phyloP scores from a whole-genome alignment of 2,888 invertebrate species.

The Cactoblastis cactorum region DNA sequence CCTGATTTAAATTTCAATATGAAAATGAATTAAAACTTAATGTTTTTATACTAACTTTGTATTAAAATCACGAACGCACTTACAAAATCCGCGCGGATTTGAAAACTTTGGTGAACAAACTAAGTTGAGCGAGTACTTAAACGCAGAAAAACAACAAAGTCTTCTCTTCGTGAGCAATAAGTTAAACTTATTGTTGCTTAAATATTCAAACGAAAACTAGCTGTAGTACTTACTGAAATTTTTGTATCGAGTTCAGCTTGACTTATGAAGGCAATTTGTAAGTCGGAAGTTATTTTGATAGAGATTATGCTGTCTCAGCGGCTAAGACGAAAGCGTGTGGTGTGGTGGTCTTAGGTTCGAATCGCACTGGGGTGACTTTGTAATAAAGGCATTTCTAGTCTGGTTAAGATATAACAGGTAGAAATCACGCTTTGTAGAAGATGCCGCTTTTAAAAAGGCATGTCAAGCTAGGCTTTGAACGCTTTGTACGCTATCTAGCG shows the following conservation, averaged over 20 bases:
- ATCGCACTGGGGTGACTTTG: too few relatives aligned
- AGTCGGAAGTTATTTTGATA: too few relatives aligned
- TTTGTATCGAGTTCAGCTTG: neutral
- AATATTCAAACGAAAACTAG: neutral
- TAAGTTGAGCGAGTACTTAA: slow-evolving; percentile 7
- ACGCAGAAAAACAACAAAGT: slow-evolving; percentile 12
- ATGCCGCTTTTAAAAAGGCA: too few relatives aligned
- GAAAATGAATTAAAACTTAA: neutral
- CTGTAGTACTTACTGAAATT: neutral
- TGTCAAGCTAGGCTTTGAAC: too few relatives aligned
- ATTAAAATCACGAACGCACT: slow-evolving; percentile 9
- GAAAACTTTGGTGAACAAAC: slow-evolving; percentile 3
- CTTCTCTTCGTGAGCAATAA: slow-evolving; percentile 5
- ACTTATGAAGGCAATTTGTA: neutral
- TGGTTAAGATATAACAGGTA: too few relatives aligned
- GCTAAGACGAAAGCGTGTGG: too few relatives aligned
- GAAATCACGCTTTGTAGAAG: too few relatives aligned
- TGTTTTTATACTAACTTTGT: slow-evolving; percentile 6
- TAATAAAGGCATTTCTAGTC: too few relatives aligned
- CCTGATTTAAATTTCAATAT: neutral
- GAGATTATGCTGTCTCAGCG: too few relatives aligned
- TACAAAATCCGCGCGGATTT: slow-evolving; percentile 7
- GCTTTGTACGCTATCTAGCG: too few relatives aligned
- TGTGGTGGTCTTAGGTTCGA: too few relatives aligned
- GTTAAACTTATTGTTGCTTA: slow-evolving; percentile 12